Percentiles rank a stretch among this genome's conserved stretches.
phyloP scores from a whole-genome alignment of 2,113 vertebrate species.

The Sterrhoptilus dennistouni region DNA sequence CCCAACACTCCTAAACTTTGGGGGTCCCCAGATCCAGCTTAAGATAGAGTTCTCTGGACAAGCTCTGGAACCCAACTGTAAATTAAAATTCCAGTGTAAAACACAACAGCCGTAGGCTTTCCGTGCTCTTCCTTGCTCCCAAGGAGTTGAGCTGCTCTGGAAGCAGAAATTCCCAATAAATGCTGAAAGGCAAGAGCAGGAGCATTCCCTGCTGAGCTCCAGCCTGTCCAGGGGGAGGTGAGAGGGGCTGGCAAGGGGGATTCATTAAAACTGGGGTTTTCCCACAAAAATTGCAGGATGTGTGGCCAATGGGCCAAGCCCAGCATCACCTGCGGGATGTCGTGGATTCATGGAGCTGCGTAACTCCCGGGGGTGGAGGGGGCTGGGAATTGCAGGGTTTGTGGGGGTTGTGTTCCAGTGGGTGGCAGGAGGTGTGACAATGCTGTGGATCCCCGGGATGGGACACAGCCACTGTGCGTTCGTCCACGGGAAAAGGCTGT shows the following conservation, averaged over 20 bases:
- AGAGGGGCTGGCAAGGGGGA: neutral
- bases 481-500: rapidly evolving
- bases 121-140: neutral
- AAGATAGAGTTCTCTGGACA: neutral
- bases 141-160: neutral
- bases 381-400: neutral
- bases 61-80: neutral
- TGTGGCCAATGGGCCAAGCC: rapidly evolving
- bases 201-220: neutral
- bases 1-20: neutral
- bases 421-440: neutral
- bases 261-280: rapidly evolving
- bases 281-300: neutral
- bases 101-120: neutral
- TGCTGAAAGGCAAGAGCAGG: neutral
- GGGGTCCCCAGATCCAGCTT: neutral
- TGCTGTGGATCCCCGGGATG: rapidly evolving
- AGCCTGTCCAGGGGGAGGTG: neutral
- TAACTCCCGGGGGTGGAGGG: neutral
- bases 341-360: rapidly evolving
- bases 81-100: neutral
- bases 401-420: neutral
- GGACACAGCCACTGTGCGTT: rapidly evolving
- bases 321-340: rapidly evolving
- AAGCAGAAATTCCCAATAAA: neutral